phyloP scores from a whole-genome alignment of 2,797 vertebrate species.

The Pitangus sulphuratus region DNA sequence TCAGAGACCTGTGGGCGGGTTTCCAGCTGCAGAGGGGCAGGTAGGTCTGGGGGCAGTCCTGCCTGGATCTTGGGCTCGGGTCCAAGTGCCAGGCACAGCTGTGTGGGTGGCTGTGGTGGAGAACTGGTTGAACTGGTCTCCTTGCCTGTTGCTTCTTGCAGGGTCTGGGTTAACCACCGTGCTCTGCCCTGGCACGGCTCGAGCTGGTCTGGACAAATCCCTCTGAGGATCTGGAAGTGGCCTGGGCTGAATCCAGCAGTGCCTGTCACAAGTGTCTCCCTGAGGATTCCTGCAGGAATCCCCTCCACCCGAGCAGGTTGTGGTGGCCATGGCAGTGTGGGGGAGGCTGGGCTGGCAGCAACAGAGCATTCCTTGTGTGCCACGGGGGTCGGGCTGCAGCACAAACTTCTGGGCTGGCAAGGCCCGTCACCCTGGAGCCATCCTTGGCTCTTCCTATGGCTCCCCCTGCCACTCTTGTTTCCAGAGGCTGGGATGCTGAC shows the following conservation, averaged over 20 bases:
- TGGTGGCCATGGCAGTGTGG: fast-evolving
- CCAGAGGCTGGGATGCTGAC: not conserved
- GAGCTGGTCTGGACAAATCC: not conserved
- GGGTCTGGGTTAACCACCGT: not conserved
- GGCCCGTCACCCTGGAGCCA: not conserved
- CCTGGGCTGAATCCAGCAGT: not conserved
- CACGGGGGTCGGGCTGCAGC: not conserved
- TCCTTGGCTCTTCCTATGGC: not conserved
- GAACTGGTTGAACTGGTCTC: conserved; percentile 49
- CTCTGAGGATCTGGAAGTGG: not conserved
- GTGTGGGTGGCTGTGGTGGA: not conserved
- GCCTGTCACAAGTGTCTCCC: not conserved
- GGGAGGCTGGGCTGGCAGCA: not conserved
- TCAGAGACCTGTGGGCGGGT: not conserved
- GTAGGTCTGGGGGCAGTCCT: not conserved
- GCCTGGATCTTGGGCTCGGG: not conserved
- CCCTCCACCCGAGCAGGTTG: not conserved
- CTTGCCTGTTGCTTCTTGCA: conserved; percentile 57
- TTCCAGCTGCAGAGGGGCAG: not conserved
- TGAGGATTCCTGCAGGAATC: not conserved
- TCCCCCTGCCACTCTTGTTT: not conserved
- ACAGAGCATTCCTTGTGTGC: not conserved
- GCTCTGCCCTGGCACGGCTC: not conserved
- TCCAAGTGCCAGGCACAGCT: not conserved
- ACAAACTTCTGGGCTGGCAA: not conserved